Evolutionary conservation across 2,113 vertebrate genomes (phyloP).

Genomic region (Ancistrus triradiatus): DNA sequence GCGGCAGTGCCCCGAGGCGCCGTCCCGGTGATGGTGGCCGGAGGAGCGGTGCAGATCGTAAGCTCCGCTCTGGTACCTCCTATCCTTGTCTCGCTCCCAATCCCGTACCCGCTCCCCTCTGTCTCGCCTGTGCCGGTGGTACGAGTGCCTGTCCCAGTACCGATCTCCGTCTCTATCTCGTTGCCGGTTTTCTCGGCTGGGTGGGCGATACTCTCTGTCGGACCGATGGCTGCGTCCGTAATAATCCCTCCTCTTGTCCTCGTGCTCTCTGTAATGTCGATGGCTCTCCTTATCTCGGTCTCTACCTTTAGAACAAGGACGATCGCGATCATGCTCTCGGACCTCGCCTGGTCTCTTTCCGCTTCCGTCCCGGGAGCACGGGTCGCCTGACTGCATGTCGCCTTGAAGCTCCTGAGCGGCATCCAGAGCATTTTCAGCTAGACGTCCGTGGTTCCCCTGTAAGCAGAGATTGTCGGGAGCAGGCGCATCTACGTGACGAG

Average conservation of each 20-base stretch:
- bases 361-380: slow-evolving; percentile 33
- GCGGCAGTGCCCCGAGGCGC: slow-evolving; percentile 47
- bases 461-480: slow-evolving; percentile 21
- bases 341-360: slow-evolving; percentile 38
- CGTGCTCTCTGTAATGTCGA: slow-evolving; percentile 53
- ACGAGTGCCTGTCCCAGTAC: slow-evolving; percentile 60
- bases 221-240: slow-evolving; percentile 61
- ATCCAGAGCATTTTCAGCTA: slow-evolving; percentile 26
- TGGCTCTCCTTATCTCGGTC: slow-evolving; percentile 61
- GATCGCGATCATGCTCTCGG: slow-evolving; percentile 38
- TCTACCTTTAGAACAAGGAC: slow-evolving; percentile 48
- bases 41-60: slow-evolving; percentile 52
- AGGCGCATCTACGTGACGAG: slow-evolving; percentile 17
- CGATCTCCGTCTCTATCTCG: slow-evolving; percentile 66
- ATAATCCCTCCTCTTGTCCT: slow-evolving; percentile 59
- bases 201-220: slow-evolving; percentile 41
- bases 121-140: slow-evolving; percentile 56
- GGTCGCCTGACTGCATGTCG: slow-evolving; percentile 46
- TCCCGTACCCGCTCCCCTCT: slow-evolving; percentile 62
- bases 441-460: slow-evolving; percentile 18
- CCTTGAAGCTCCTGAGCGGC: slow-evolving; percentile 16
- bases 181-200: slow-evolving; percentile 64
- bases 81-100: slow-evolving; percentile 51
- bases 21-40: slow-evolving; percentile 52
- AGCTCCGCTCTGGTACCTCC: slow-evolving; percentile 49